These are phyloP conservation scores for Malurus cyaneus DNA, from an alignment of 2,113 vertebrate genomes.

Conservation along the genomic window DNA sequence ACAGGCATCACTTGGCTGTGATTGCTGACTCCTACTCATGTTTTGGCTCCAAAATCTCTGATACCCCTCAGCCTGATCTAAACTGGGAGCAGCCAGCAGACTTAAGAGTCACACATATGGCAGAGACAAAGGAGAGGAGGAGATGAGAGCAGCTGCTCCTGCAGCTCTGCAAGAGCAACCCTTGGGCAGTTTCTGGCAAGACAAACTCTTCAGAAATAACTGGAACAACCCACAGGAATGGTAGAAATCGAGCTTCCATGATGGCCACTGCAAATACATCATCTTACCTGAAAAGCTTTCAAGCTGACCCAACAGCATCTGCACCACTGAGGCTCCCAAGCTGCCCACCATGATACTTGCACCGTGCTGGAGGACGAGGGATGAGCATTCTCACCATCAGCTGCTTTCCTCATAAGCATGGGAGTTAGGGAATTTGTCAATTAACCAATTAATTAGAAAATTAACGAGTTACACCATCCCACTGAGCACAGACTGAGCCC, in stretches of 20 bases:
- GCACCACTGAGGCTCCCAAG: not conserved
- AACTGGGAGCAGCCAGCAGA: not conserved
- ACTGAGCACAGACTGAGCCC: not conserved
- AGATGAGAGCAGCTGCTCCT: not conserved
- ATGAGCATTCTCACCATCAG: not conserved
- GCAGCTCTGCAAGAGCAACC: not conserved
- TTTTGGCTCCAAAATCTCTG: not conserved
- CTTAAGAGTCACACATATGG: rapidly evolving
- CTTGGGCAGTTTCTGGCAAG: not conserved
- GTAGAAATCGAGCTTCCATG: not conserved
- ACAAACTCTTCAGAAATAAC: not conserved
- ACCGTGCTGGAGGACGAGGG: rapidly evolving
- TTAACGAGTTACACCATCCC: not conserved
- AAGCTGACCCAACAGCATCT: not conserved
- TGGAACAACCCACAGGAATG: not conserved
- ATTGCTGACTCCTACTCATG: not conserved
- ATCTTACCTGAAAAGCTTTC: not conserved
- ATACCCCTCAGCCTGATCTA: not conserved
- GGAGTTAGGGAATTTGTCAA: not conserved
- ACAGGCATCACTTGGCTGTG: not conserved
- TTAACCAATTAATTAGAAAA: not conserved
- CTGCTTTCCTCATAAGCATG: not conserved
- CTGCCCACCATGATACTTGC: not conserved
- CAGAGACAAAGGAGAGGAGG: not conserved
- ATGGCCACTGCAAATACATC: not conserved